Evolutionary conservation across 2,888 invertebrate genomes (phyloP).

Genomic region (Trachelus tabidus): DNA sequence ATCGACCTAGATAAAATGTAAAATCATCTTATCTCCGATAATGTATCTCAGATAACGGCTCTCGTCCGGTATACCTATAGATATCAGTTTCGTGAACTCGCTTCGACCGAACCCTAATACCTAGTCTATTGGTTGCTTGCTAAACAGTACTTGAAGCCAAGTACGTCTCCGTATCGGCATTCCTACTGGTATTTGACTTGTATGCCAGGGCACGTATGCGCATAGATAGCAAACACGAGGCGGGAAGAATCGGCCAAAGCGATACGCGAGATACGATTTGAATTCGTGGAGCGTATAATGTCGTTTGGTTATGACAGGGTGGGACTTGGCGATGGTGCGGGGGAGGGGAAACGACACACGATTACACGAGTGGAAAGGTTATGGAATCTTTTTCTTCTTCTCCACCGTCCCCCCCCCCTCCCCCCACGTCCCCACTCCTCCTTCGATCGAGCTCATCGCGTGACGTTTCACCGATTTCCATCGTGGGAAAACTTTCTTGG

Average conservation of each 20-base stretch:
- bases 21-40: not conserved
- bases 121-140: conserved; percentile 3
- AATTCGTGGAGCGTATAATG: not conserved
- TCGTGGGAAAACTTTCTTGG: not conserved
- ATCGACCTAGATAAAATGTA: not conserved
- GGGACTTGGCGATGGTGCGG: not conserved
- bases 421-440: not conserved
- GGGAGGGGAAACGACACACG: not conserved
- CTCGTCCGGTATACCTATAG: not conserved
- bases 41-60: not conserved
- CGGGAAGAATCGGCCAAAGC: conserved; percentile 34
- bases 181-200: conserved; percentile 33
- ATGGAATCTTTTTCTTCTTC: not conserved
- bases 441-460: not conserved
- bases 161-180: not conserved
- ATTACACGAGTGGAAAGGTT: not conserved
- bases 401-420: not conserved
- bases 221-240: conserved; percentile 35
- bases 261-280: not conserved
- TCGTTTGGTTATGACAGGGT: not conserved
- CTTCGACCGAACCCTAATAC: conserved; percentile 19
- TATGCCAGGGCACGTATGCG: conserved; percentile 34
- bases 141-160: not conserved
- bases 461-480: not conserved
- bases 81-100: not conserved